Evolutionary conservation across 2,113 vertebrate species (phyloP), one percentile per base, ranked within the genome.

Genomic region (Boleophthalmus pectinirostris): DNA sequence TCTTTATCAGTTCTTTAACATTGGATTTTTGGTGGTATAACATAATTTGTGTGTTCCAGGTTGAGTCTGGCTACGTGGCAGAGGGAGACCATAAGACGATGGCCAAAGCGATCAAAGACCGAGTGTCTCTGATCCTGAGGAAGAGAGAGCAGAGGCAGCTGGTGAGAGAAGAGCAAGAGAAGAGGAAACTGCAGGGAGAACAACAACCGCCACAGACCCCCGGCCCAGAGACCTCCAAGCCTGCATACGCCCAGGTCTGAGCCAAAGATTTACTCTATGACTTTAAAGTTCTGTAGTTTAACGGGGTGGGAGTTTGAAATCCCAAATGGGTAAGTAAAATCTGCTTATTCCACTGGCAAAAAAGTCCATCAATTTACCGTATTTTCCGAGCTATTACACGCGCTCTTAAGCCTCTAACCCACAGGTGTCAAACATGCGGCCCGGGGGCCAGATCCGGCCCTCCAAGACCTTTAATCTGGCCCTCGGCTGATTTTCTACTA

Each of bases 61-160:
- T 99, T 74, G 98, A 99, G 73, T 99, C 98, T 80, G 97, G 97
- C 65, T 99, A 98, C 80, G 97, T 99, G 75, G 98, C 97, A 72
- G 98, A 99, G 87, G 96, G 96, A 18, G 98, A 99, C 93, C 98
- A 99, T 85, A 99, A 99, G 94, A 99, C 98, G 24, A 98, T 99
- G 97, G 96, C 98, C 63, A 99, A 99, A 91, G 98, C 98, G 21
- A 99, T 99, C 93, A 98, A 97, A 89, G 98, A 98, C 85, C 95
- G 98, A 0, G 98, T 98, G n/a, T 97, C 97, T 60, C 86, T 99
- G 92, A 99, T 99, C 88, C 94, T 93, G 70, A 94, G 96, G 73
- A 99, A 98, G 90, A 89, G 98, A 74, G 97, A 98, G 63, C 98
- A 98, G 90, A 94, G 96, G n/a, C 95, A 97, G 75, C 90, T 96